Evolutionary conservation across 2,113 vertebrate species (phyloP).

Genomic region (Cygnus buccinator): DNA sequence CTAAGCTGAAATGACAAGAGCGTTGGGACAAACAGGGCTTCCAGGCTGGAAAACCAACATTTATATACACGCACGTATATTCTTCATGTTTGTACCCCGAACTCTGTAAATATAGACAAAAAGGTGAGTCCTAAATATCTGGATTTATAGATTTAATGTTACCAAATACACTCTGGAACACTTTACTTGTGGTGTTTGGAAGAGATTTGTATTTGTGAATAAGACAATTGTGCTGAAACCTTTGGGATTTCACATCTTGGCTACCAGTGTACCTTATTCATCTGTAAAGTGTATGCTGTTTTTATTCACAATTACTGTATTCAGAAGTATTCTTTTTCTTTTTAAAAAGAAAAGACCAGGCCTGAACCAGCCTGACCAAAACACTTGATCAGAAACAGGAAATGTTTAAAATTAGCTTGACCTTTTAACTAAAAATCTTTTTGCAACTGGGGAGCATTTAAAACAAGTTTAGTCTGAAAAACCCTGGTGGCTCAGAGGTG

Average conservation of each 20-base stretch:
- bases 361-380: not conserved
- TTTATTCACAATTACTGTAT: not conserved
- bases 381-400: not conserved
- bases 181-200: not conserved
- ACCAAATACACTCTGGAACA: not conserved
- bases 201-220: not conserved
- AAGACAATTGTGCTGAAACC: not conserved
- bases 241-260: not conserved
- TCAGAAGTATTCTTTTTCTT: not conserved
- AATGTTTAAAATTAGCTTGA: not conserved
- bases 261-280: not conserved
- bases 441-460: not conserved
- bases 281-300: not conserved
- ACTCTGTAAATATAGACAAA: not conserved
- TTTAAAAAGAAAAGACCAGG: not conserved
- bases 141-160: not conserved
- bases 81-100: not conserved
- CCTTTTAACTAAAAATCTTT: not conserved
- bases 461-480: not conserved
- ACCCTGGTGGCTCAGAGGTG: not conserved
- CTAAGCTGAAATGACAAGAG: not conserved
- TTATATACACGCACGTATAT: not conserved
- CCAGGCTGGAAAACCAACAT: not conserved
- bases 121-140: not conserved
- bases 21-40: not conserved